Percentiles rank a stretch among this genome's conserved stretches.
phyloP scores from a whole-genome alignment of 2,888 invertebrate genomes.

The Platypus cylindrus region DNA sequence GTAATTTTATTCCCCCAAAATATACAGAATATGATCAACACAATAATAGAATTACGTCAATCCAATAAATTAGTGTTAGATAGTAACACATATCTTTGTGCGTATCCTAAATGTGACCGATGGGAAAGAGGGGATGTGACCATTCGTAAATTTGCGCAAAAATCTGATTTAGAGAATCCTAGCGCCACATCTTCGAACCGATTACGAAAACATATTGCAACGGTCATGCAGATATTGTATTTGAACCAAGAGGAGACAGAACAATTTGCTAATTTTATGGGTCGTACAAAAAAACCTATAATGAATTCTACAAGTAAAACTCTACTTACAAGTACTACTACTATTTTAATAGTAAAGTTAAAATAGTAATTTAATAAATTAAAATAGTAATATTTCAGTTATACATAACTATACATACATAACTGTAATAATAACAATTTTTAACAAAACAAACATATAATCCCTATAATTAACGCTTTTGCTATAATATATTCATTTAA shows the following conservation, averaged over 20 bases:
- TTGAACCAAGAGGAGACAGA: conserved; percentile 13
- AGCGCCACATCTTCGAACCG: conserved; percentile 15
- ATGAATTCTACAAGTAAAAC: conserved; percentile 14
- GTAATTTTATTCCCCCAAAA: conserved; percentile 11
- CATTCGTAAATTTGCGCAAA: conserved; percentile 16
- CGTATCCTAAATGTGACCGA: conserved; percentile 14
- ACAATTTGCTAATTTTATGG: conserved; percentile 16
- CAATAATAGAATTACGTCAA: conserved; percentile 12
- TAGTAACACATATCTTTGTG: conserved; percentile 19
- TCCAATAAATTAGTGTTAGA: conserved; percentile 13
- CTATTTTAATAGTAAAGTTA: too few species aligned
- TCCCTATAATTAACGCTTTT: too few species aligned
- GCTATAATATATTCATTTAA: too few species aligned
- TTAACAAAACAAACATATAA: too few species aligned
- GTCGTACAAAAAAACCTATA: conserved; percentile 17
- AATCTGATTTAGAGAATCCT: conserved; percentile 17
- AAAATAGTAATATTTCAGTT: too few species aligned
- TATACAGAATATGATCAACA: conserved; percentile 9
- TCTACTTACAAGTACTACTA: too few species aligned
- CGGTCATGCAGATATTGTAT: conserved; percentile 17
- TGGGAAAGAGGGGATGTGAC: conserved; percentile 19
- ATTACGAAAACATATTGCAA: conserved; percentile 20
- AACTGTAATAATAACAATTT: too few species aligned
- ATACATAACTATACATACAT: too few species aligned
- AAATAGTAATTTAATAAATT: too few species aligned